phyloP scores from a whole-genome alignment of 2,888 invertebrate species.

The Eupithecia subfuscata region DNA sequence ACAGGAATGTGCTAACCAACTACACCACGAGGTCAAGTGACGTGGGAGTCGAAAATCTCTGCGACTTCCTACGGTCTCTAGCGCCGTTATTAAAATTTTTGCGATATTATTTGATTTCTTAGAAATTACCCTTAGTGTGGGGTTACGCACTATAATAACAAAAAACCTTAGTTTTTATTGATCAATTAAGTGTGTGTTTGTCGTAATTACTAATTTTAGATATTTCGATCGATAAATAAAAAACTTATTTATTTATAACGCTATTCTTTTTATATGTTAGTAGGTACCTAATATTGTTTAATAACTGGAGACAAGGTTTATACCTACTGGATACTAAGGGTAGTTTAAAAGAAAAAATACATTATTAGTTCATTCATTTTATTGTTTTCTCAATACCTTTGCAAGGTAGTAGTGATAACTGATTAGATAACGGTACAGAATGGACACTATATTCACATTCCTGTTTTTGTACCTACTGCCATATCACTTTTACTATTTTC shows the following conservation, averaged over 20 bases:
- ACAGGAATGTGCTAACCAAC: too few species aligned
- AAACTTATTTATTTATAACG: neutral
- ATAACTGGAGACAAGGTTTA: neutral
- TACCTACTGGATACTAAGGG: neutral
- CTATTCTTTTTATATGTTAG: neutral
- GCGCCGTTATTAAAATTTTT: too few species aligned
- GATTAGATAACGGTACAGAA: constrained; percentile 61
- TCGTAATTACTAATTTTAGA: neutral
- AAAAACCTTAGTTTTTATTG: neutral
- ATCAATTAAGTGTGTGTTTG: neutral
- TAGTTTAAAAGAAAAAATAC: constrained; percentile 29
- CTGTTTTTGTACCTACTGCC: constrained; percentile 39
- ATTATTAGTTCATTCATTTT: constrained; percentile 54
- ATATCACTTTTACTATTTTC: constrained; percentile 28
- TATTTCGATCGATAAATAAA: neutral
- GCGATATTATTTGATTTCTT: too few species aligned
- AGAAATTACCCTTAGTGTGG: too few species aligned
- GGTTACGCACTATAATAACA: too few species aligned
- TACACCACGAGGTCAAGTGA: too few species aligned
- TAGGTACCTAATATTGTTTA: neutral
- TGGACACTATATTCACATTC: constrained; percentile 69
- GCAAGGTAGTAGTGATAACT: constrained; percentile 74
- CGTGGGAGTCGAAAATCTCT: too few species aligned
- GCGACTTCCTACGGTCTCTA: too few species aligned
- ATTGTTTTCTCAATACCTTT: constrained; percentile 79